A percentile compares a stretch with the other conserved stretches of the same genome.
These are phyloP conservation scores for Morbakka virulenta DNA, from an alignment of 30 jellyfish, hydroid and myxozoan genomes.

Conservation along the genomic window DNA sequence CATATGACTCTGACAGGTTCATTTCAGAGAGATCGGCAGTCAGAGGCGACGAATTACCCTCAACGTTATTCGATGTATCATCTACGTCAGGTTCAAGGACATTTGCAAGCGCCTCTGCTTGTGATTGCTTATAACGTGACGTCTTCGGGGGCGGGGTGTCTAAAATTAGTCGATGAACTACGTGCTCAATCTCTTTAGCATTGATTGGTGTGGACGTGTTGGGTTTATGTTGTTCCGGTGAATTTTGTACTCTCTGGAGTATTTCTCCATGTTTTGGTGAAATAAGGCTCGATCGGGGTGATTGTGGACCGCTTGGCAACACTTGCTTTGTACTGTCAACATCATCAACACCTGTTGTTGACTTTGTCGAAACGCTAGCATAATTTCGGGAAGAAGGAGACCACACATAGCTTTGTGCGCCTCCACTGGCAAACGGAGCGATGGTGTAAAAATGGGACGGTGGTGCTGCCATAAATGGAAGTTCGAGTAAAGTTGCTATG, in stretches of 20 bases:
- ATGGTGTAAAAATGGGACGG: constrained; percentile 77
- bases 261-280: constrained; percentile 51
- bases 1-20: no score
- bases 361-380: no score
- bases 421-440: constrained; percentile 70
- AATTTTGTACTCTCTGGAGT: constrained; percentile 24
- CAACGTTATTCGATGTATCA: no score
- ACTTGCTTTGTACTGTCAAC: not conserved
- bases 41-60: no score
- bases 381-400: constrained; percentile 84
- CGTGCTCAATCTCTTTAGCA: no score
- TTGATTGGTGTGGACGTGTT: constrained; percentile 1
- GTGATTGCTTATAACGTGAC: constrained; percentile 20
- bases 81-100: no score
- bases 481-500: constrained; percentile 73
- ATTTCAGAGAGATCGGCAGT: no score
- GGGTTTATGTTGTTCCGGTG: not conserved
- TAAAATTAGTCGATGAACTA: not conserved
- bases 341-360: not conserved
- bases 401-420: constrained; percentile 70
- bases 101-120: constrained; percentile 68
- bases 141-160: constrained; percentile 63
- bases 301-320: not conserved
- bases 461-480: constrained; percentile 94
- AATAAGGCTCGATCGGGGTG: constrained; percentile 2